Conservation (phyloP, 2,888 invertebrate species). For the Eilema sororculum region DNA sequence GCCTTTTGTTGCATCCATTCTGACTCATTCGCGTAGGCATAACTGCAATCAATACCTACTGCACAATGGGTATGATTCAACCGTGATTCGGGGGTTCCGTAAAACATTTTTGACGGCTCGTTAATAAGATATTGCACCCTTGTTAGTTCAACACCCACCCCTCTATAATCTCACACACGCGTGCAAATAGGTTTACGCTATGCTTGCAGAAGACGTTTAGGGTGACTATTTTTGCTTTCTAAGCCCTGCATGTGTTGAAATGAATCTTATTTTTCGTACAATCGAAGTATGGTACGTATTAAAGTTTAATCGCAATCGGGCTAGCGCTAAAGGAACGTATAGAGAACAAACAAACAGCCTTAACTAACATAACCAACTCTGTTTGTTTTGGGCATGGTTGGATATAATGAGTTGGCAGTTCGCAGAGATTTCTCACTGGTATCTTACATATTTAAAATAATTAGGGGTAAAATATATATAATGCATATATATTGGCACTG, state of each 20-base stretch:
- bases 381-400: too few species aligned
- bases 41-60: conserved; percentile 55
- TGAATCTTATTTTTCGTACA: neutral
- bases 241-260: neutral
- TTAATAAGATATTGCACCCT: conserved; percentile 82
- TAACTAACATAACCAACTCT: too few species aligned
- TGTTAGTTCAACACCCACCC: conserved; percentile 81
- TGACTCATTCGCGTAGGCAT: conserved; percentile 44
- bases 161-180: conserved; percentile 68
- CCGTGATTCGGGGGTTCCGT: conserved; percentile 74
- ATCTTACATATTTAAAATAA: too few species aligned
- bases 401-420: too few species aligned
- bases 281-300: too few species aligned
- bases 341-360: too few species aligned
- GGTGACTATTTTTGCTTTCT: neutral
- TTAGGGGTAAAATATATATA: too few species aligned
- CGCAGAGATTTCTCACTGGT: too few species aligned
- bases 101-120: conserved; percentile 77
- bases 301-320: too few species aligned
- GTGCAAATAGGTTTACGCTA: conserved; percentile 65
- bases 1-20: neutral
- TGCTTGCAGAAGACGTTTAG: conserved; percentile 40
- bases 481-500: too few species aligned
- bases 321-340: too few species aligned
- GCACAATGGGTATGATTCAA: conserved; percentile 66